Base-by-base conservation (phyloP, 2,888 invertebrate species). In the Adela reaumurella region DNA sequence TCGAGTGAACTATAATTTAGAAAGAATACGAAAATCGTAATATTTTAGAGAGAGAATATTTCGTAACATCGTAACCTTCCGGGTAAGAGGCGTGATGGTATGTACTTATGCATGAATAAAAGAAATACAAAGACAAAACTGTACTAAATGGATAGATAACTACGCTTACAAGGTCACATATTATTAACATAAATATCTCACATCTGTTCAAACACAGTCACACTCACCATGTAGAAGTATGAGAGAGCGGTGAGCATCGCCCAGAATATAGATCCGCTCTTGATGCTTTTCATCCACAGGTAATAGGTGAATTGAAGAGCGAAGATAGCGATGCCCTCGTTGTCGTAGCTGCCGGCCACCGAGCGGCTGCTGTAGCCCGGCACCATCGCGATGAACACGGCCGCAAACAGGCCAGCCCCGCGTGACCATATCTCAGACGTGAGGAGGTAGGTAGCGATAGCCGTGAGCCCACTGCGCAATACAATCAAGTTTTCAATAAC, bases 251-350 rank as follows among this genome's bases (percentile, higher is more conserved):
- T 90, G 64, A 94, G 87, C 29, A 92, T 86, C 3, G 97, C 88
- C 98, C 98, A 99, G 70, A 92, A 97, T 29, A 99, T 87, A 3
- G 97, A 94, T 19, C 99, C 99, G 56, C 93, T 96, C 73, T 98
- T 99, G 5, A 99, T 91, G 49, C 98, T 91, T 68, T 96, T 97
- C 46, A 99, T 90, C 99, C 99, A 99, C 46, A 99, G 80, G 66
- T 89, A 99, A 67, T 98, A 99, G 1, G 99, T 99, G 67, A 98
- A 94, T 79, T 98, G 98, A 48, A 99, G 83, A 2, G 98, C 98
- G 81, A 99, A 99, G 61, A 99, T 99, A 48, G 99, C 99, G 65
- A 99, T 99, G 55, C 99, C 99, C 77, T 99, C 99, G 77, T 99
- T 99, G 67, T 99, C 99, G 68, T 99, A 99, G 62, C 97, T 98